Conservation (phyloP, 2,888 invertebrate genomes). For the Yponomeuta malinellus region DNA sequence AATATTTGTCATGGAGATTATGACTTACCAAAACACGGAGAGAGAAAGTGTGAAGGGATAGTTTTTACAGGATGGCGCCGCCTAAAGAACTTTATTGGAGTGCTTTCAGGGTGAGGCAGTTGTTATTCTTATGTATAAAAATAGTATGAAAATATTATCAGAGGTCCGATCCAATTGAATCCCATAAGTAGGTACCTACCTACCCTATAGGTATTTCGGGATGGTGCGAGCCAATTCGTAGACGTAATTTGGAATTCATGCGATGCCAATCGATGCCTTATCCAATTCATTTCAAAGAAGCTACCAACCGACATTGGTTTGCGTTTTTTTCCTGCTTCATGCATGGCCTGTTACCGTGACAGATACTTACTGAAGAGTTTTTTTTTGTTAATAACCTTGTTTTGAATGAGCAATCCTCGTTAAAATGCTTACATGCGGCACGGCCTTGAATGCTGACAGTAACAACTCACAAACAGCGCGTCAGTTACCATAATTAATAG, state of each 20-base stretch:
- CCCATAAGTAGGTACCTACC: too few species aligned
- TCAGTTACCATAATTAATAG: slow-evolving; percentile 10
- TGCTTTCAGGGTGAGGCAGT: background rate
- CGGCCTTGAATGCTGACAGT: background rate
- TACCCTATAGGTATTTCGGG: too few species aligned
- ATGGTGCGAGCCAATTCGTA: too few species aligned
- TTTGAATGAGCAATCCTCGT: background rate
- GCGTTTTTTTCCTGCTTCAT: background rate
- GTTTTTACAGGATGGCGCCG: slow-evolving; percentile 5
- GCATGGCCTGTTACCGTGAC: slow-evolving; percentile 1
- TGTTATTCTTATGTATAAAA: background rate
- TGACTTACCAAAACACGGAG: slow-evolving; percentile 3
- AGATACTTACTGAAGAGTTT: background rate
- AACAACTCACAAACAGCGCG: background rate
- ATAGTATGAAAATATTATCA: background rate
- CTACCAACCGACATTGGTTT: background rate
- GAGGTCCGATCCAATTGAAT: too few species aligned
- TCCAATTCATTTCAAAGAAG: background rate
- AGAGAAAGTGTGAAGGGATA: slow-evolving; percentile 7
- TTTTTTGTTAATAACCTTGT: background rate
- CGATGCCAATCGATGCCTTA: background rate
- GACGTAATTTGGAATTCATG: background rate
- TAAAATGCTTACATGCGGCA: background rate
- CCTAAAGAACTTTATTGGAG: background rate
- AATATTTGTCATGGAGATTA: slow-evolving; percentile 11